Evolutionary conservation across 2,888 invertebrate species (phyloP).

Genomic region (Blera fallax): DNA sequence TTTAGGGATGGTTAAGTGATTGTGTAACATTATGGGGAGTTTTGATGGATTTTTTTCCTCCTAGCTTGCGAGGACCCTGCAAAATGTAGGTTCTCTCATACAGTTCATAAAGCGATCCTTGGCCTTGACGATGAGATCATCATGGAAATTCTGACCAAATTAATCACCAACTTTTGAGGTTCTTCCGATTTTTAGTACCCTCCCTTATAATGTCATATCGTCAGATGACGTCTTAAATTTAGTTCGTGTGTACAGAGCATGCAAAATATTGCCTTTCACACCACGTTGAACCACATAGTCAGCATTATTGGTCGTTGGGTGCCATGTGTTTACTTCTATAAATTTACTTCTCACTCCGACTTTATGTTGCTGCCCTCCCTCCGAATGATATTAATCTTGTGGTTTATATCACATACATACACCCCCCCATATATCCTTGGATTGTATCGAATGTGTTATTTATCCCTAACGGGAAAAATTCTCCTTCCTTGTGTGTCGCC

Average conservation of each 20-base stretch:
- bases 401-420: constrained; percentile 35
- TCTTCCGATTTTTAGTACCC: neutral
- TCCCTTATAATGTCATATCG: neutral
- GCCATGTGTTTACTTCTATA: constrained; percentile 37
- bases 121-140: constrained; percentile 12
- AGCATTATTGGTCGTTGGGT: constrained; percentile 20
- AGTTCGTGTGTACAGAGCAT: constrained; percentile 15
- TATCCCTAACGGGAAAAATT: constrained; percentile 10
- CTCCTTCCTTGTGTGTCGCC: neutral
- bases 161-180: too few relatives aligned
- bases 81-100: neutral
- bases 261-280: neutral
- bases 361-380: constrained; percentile 4
- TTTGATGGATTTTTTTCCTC: constrained; percentile 1
- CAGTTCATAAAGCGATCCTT: neutral
- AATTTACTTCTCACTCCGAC: neutral
- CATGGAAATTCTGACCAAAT: neutral
- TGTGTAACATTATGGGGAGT: neutral
- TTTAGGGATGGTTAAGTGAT: constrained; percentile 27
- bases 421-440: constrained; percentile 43
- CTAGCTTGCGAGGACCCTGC: neutral
- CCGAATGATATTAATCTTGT: constrained; percentile 52
- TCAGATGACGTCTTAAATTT: neutral
- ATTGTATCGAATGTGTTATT: constrained; percentile 62
- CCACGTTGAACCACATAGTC: neutral